Percentiles rank a stretch among this genome's conserved stretches.
phyloP scores from a whole-genome alignment of 1,140 invertebrate species.

The Drosophila elegans region DNA sequence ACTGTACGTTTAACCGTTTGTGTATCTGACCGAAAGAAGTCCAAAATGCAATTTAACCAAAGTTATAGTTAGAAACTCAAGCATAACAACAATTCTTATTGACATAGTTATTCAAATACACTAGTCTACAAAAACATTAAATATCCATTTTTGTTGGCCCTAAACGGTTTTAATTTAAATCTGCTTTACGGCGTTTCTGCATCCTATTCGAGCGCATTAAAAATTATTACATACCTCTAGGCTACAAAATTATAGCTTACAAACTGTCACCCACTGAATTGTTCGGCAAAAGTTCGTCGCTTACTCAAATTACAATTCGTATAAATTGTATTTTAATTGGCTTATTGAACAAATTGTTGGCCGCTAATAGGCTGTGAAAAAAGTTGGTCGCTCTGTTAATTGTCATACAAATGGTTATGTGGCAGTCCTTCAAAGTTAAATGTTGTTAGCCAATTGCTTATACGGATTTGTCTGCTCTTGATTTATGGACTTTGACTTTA shows the following conservation, averaged over 20 bases:
- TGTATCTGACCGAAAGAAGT: too few species aligned
- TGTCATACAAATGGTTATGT: slow-evolving; percentile 7
- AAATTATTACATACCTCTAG: slow-evolving; percentile 19
- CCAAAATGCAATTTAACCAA: too few species aligned
- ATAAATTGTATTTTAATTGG: slow-evolving; percentile 17
- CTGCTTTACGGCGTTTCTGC: too few species aligned
- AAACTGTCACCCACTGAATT: background rate
- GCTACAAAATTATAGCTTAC: slow-evolving; percentile 6
- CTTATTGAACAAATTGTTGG: slow-evolving; percentile 23
- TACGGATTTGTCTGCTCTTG: background rate
- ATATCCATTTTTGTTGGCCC: too few species aligned
- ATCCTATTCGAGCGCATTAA: too few species aligned
- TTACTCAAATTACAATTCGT: slow-evolving; percentile 7
- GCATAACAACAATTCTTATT: too few species aligned
- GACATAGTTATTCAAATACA: too few species aligned
- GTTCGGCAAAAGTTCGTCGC: background rate
- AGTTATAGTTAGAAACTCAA: too few species aligned
- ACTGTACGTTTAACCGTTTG: too few species aligned
- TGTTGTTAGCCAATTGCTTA: slow-evolving; percentile 3
- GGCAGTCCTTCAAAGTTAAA: background rate
- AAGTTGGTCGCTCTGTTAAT: slow-evolving; percentile 8
- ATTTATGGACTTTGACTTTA: slow-evolving; percentile 6
- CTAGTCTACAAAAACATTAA: too few species aligned
- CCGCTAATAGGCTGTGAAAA: slow-evolving; percentile 24
- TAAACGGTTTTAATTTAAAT: too few species aligned